These are phyloP conservation scores for Miniopterus natalensis DNA, from an alignment of 2,113 vertebrate species.

Conservation along the genomic window DNA sequence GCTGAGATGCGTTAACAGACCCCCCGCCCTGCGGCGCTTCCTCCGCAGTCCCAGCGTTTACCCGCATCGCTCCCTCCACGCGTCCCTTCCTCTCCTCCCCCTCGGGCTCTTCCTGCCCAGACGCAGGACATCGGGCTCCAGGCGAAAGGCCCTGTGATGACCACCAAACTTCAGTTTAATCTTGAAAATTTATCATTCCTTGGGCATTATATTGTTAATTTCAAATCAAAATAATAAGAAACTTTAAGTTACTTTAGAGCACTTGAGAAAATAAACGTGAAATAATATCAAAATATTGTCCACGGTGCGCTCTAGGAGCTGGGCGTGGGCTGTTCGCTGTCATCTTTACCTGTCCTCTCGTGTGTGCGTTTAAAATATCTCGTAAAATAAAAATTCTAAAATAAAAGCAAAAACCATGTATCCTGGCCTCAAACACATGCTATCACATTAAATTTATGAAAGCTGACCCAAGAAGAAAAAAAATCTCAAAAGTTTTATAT, in stretches of 20 bases:
- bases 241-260: neutral
- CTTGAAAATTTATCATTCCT: neutral
- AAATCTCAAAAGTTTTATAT: neutral
- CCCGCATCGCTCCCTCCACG: too few species aligned
- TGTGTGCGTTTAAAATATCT: neutral
- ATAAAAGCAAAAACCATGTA: neutral
- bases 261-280: neutral
- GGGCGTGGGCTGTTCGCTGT: neutral
- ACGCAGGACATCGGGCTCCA: neutral
- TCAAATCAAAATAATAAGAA: neutral
- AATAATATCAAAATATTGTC: neutral
- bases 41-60: too few species aligned
- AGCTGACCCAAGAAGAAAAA: neutral
- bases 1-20: too few species aligned
- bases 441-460: neutral
- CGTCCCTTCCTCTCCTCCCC: neutral
- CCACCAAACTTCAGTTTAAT: neutral
- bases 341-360: neutral
- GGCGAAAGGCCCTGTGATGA: neutral
- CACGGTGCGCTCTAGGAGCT: neutral
- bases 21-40: too few species aligned
- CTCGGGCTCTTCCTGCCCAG: neutral
- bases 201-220: neutral
- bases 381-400: neutral
- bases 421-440: neutral